Percentiles rank a stretch among this genome's conserved stretches.
Conservation (phyloP, 1,140 invertebrate genomes). For the Holotrichia oblita region DNA sequence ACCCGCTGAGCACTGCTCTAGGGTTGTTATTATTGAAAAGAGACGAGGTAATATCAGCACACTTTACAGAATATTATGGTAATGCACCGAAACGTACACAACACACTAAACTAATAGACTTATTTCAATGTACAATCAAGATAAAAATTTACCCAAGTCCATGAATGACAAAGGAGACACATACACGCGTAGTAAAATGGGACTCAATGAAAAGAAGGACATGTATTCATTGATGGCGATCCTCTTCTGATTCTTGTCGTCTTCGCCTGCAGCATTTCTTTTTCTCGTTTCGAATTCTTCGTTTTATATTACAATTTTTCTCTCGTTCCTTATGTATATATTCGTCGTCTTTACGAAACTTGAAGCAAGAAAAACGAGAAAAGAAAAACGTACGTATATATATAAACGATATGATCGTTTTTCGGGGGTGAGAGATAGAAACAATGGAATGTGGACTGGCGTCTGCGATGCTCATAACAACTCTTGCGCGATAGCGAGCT, state of each 20-base stretch:
- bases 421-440: constrained; percentile 19
- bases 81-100: background rate
- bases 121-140: constrained; percentile 9
- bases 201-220: background rate
- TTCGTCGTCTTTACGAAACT: background rate
- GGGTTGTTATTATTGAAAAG: too few relatives aligned
- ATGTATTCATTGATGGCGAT: constrained; percentile 16
- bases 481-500: background rate
- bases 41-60: too few relatives aligned
- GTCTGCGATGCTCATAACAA: constrained; percentile 6
- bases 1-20: too few relatives aligned
- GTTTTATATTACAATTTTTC: constrained; percentile 1
- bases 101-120: constrained; percentile 24
- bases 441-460: constrained; percentile 27
- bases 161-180: constrained; percentile 27
- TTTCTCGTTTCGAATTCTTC: background rate
- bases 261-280: background rate
- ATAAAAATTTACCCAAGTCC: constrained; percentile 2
- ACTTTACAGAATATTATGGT: too few relatives aligned
- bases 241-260: background rate
- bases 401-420: background rate
- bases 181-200: background rate
- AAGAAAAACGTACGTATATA: background rate
- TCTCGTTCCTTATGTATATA: background rate
- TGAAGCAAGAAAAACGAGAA: background rate